phyloP scores from a whole-genome alignment of 2,888 invertebrate genomes.

The Leptinotarsa peninsularis region DNA sequence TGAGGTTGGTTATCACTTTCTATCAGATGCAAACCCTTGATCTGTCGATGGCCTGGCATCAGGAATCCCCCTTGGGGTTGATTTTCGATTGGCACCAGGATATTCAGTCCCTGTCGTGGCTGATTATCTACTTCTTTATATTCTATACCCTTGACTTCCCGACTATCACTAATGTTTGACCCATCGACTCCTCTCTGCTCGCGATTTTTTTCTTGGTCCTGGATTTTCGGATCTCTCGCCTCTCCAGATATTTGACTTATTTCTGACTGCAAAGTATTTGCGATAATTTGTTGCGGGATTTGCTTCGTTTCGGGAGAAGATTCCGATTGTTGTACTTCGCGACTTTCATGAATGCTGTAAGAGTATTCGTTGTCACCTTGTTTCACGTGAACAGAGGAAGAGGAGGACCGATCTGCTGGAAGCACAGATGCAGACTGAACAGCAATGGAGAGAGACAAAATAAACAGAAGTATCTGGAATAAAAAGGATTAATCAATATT shows the following conservation, averaged over 20 bases:
- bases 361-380: constrained; percentile 50
- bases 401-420: constrained; percentile 46
- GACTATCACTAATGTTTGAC: neutral
- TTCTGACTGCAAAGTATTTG: neutral
- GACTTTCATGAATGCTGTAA: constrained; percentile 51
- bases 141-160: neutral
- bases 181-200: neutral
- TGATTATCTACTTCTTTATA: neutral
- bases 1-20: neutral
- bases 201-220: neutral
- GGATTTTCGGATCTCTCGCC: neutral
- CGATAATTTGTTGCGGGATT: constrained; percentile 25
- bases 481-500: neutral
- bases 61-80: neutral
- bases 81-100: neutral
- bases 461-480: constrained; percentile 32
- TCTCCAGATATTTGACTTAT: neutral
- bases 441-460: constrained; percentile 29
- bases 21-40: neutral
- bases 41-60: neutral
- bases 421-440: constrained; percentile 42
- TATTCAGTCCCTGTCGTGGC: neutral
- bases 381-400: constrained; percentile 52
- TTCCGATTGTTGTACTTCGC: constrained; percentile 34
- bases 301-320: constrained; percentile 18